Percentiles rank a stretch among this genome's conserved stretches.
Conservation (phyloP, 2,888 invertebrate species). For the Neoaliturus tenellus region DNA sequence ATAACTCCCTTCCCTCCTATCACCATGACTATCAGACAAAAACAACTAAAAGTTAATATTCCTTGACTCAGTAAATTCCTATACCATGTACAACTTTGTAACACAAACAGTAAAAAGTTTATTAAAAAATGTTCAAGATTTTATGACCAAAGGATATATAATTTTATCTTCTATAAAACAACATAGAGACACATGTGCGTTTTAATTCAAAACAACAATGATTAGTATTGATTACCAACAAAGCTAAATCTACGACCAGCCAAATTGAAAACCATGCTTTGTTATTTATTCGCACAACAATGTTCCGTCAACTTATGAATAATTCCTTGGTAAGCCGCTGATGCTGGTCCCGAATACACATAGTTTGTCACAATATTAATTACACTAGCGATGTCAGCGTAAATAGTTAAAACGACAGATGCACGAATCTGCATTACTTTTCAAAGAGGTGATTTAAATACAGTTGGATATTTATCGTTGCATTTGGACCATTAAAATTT, state of each 20-base stretch:
- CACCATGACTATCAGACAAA: no score
- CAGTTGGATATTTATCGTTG: neutral
- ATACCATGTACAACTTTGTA: no score
- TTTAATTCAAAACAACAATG: neutral
- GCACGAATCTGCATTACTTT: neutral
- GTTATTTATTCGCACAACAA: slow-evolving; percentile 39
- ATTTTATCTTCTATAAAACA: no score
- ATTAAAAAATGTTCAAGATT: no score
- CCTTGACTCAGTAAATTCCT: no score
- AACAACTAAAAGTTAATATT: no score
- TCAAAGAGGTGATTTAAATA: slow-evolving; percentile 9
- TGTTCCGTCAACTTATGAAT: slow-evolving; percentile 23
- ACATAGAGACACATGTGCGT: neutral
- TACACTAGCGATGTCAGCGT: slow-evolving; percentile 16
- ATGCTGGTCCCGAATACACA: neutral
- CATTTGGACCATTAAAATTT: no score
- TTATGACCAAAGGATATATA: no score
- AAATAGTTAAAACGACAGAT: slow-evolving; percentile 17
- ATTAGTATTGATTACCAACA: slow-evolving; percentile 18
- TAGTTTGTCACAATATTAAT: slow-evolving; percentile 15
- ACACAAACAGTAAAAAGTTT: no score
- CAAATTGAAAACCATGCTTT: slow-evolving; percentile 34
- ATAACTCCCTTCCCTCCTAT: no score
- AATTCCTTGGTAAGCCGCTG: slow-evolving; percentile 18
- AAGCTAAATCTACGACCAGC: neutral